Evolutionary conservation across 2,888 invertebrate genomes (phyloP), one percentile per base, ranked within the genome.

Genomic region (Mesorhabditis sp.): DNA sequence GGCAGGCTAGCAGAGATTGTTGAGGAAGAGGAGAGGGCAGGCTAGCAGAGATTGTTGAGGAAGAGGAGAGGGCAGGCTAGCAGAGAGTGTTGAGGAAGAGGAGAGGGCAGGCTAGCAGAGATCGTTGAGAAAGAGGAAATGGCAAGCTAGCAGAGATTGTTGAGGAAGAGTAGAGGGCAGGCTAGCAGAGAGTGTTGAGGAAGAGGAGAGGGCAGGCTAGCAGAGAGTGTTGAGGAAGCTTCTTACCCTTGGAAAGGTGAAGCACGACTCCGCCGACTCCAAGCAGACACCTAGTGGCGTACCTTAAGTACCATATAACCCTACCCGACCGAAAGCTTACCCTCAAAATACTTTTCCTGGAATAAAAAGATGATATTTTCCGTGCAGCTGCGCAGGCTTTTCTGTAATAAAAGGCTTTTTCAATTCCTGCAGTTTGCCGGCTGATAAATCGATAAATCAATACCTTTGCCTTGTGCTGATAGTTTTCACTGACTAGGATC

Each of bases 301-400:
- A n/a, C 58, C 58, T 50, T 13, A 50, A 50, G 7, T 50, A 13
- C n/a, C 10, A 2, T 50, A 10, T 50, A 50, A 2, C 7, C n/a
- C 2, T 50, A 50, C 58, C n/a, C 58, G 7, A 10, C 58, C 7
- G n/a, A 50, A 50, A 50, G 58, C n/a, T 1, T n/a, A 50, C 58
- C 58, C n/a, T 50, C 58, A n/a, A 50, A 50, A 50, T 50, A 50
- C n/a, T 50, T 50, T n/a, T 50, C 58, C 58, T 50, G 7, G 58
- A 50, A 50, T 2, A 50, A n/a, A 50, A 50, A 50, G 58, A 50
- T 50, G 10, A 50, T 50, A 10, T n/a, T 50, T 10, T 50, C 58
- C 58, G 58, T 50, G n/a, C 58, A 50, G 58, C 58, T 50, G 7
- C n/a, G 7, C 10, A 50, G 58, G 58, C 58, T 50, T 50, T 50